Evolutionary conservation across 2,797 vertebrate genomes (phyloP).

Genomic region (Hylomyscus alleni): DNA sequence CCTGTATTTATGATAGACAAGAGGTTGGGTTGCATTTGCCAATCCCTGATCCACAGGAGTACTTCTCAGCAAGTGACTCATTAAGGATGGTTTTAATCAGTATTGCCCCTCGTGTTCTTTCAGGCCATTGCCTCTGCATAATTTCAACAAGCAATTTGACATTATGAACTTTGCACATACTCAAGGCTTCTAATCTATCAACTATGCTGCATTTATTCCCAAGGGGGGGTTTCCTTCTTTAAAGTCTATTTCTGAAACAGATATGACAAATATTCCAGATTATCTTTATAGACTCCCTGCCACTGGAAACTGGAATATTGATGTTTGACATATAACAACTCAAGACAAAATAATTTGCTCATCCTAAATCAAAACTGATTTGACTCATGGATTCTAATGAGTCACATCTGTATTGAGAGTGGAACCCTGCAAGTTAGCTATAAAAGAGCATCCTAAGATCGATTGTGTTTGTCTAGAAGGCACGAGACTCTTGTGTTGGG

Average conservation of each 20-base stretch:
- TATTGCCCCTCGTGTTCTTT: not conserved
- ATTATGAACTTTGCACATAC: conserved; percentile 49
- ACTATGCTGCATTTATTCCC: conserved; percentile 65
- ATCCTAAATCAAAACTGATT: conserved; percentile 4
- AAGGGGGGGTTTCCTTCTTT: conserved; percentile 54
- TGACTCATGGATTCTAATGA: not conserved
- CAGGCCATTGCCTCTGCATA: not conserved
- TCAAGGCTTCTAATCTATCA: conserved; percentile 61
- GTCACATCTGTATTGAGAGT: conserved; percentile 26
- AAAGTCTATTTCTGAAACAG: not conserved
- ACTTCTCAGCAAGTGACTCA: conserved; percentile 4
- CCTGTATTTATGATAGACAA: not conserved
- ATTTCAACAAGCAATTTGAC: conserved; percentile 76
- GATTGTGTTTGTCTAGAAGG: conserved; percentile 30
- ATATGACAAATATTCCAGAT: not conserved
- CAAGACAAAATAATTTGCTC: conserved; percentile 18
- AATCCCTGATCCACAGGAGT: not conserved
- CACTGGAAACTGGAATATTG: conserved; percentile 22
- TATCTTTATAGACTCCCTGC: not conserved
- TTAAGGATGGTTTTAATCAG: not conserved
- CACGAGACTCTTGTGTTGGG: not conserved
- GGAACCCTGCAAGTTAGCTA: conserved; percentile 35
- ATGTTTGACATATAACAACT: not conserved
- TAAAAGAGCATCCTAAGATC: not conserved
- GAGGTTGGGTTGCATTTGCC: not conserved